phyloP scores from a whole-genome alignment of 2,888 invertebrate genomes.

The Clepsis dumicolana region DNA sequence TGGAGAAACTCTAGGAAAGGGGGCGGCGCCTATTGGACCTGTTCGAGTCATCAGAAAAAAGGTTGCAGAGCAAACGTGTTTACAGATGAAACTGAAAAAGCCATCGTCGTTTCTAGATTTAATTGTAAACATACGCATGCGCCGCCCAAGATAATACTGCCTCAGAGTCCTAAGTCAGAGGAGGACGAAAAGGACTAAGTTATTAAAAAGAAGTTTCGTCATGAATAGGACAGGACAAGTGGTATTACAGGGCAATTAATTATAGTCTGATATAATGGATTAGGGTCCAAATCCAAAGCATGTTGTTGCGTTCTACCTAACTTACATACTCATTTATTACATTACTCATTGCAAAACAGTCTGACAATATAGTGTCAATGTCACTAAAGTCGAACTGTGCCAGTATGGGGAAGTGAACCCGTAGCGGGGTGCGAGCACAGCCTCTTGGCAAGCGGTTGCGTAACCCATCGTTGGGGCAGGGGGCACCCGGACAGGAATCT shows the following conservation, averaged over 20 bases:
- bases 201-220: background rate
- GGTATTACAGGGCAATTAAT: background rate
- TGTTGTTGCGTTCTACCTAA: background rate
- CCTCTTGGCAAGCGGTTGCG: too few relatives aligned
- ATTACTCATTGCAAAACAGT: too few relatives aligned
- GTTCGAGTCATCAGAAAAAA: constrained; percentile 73
- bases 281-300: too few relatives aligned
- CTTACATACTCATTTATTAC: background rate
- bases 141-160: constrained; percentile 44
- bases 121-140: constrained; percentile 62
- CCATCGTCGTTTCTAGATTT: constrained; percentile 56
- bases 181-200: background rate
- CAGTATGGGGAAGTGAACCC: too few relatives aligned
- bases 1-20: constrained; percentile 62
- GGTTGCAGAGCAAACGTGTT: constrained; percentile 69
- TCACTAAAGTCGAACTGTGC: too few relatives aligned
- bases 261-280: background rate
- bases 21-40: constrained; percentile 69
- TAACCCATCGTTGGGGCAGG: too few relatives aligned
- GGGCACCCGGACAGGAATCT: too few relatives aligned
- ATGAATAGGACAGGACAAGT: background rate
- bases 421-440: too few relatives aligned
- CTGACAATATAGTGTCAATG: too few relatives aligned
- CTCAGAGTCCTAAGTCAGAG: background rate
- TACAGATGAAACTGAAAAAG: constrained; percentile 57